phyloP scores from a whole-genome alignment of 2,797 vertebrate genomes.

The Tadarida brasiliensis region DNA sequence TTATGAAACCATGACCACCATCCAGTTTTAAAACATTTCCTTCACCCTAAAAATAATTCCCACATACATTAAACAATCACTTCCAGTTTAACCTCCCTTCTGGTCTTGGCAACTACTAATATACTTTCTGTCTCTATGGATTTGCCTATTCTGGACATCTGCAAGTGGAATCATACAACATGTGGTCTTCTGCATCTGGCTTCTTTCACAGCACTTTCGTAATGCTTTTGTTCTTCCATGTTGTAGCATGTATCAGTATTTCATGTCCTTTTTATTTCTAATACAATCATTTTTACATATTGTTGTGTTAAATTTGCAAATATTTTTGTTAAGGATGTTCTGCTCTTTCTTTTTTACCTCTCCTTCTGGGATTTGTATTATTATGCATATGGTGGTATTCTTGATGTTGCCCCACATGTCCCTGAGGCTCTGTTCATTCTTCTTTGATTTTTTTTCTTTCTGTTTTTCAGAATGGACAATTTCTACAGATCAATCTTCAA shows the following conservation, averaged over 20 bases:
- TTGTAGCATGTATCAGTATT: not conserved
- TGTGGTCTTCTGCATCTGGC: not conserved
- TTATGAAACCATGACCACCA: constrained; percentile 44
- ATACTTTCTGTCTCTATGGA: not conserved
- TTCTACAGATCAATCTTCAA: not conserved
- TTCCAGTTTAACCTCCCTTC: not conserved
- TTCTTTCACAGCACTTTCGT: not conserved
- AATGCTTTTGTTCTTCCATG: not conserved
- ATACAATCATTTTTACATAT: not conserved
- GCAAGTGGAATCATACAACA: not conserved
- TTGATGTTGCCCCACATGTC: not conserved
- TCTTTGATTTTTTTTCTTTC: not conserved
- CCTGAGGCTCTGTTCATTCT: constrained; percentile 20
- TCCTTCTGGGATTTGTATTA: not conserved
- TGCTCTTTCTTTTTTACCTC: not conserved
- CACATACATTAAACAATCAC: not conserved
- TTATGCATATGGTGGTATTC: not conserved
- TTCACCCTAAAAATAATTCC: not conserved
- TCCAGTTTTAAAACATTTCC: constrained; percentile 22
- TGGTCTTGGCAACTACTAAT: not conserved
- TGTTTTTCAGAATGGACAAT: constrained; percentile 3
- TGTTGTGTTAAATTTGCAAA: not conserved
- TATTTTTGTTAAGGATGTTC: not conserved
- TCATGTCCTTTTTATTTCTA: constrained; percentile 12
- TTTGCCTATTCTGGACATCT: not conserved